Conservation (phyloP, 2,113 vertebrate species). For the Cyprinodon variegatus region DNA sequence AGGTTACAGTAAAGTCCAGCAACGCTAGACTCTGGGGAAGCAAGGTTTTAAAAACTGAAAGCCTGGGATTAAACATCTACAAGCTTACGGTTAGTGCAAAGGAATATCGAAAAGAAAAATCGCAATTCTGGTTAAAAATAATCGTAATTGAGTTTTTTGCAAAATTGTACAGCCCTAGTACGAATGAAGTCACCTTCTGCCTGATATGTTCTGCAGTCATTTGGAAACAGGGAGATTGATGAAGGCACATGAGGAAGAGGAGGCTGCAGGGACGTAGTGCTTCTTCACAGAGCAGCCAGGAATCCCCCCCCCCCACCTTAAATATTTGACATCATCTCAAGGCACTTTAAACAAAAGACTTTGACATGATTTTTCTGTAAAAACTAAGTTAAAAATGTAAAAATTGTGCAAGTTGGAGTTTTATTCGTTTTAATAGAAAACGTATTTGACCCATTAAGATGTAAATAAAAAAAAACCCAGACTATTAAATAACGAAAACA, state of each 20-base stretch:
- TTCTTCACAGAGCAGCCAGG: background rate
- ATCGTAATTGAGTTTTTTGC: no score
- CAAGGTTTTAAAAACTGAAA: no score
- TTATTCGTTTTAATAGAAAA: slow-evolving; percentile 22
- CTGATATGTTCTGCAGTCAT: slow-evolving; percentile 65
- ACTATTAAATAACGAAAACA: slow-evolving; percentile 28
- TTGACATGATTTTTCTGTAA: background rate
- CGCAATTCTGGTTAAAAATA: no score
- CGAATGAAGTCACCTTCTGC: background rate
- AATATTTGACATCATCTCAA: background rate
- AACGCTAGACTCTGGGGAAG: no score
- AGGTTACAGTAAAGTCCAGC: no score
- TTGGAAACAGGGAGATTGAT: slow-evolving; percentile 31
- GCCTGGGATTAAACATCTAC: no score
- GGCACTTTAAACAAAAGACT: no score
- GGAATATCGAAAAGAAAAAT: no score
- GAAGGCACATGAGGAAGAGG: slow-evolving; percentile 61
- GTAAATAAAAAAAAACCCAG: slow-evolving; percentile 36
- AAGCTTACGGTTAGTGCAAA: no score
- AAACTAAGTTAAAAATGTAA: slow-evolving; percentile 43
- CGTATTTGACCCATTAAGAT: slow-evolving; percentile 42
- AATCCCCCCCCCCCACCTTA: background rate
- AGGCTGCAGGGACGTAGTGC: background rate
- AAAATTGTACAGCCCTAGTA: no score
- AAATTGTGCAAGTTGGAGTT: slow-evolving; percentile 48